Evolutionary conservation across 2,797 vertebrate genomes (phyloP).

Genomic region (Meriones psammophilus): DNA sequence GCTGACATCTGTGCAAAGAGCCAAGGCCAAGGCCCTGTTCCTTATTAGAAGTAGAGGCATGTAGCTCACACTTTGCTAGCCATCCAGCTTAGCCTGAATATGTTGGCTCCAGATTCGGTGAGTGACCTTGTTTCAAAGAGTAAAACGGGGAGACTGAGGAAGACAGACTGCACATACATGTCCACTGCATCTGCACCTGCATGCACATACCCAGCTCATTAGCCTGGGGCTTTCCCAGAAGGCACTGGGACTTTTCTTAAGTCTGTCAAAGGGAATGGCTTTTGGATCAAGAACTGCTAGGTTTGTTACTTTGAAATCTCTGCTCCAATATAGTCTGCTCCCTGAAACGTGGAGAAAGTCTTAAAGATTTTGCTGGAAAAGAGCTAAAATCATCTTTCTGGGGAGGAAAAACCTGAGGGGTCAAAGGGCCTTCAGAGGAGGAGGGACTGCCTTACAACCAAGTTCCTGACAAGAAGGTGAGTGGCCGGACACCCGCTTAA

Average conservation of each 20-base stretch:
- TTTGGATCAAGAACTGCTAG: not conserved
- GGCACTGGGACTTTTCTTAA: not conserved
- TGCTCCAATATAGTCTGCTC: not conserved
- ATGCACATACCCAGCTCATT: not conserved
- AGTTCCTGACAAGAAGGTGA: slow-evolving; percentile 65
- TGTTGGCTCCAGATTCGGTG: not conserved
- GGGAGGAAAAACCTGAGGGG: slow-evolving; percentile 59
- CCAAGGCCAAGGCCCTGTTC: not conserved
- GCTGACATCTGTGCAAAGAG: not conserved
- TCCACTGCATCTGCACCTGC: too few relatives aligned
- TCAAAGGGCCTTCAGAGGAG: slow-evolving; percentile 22
- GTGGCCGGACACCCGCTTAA: slow-evolving; percentile 52
- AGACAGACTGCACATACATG: not conserved
- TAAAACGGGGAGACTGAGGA: not conserved
- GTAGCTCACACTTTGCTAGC: not conserved
- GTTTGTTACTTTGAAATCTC: slow-evolving; percentile 27
- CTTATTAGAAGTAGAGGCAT: not conserved
- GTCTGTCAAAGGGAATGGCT: not conserved
- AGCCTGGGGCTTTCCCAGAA: not conserved
- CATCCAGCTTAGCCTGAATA: not conserved
- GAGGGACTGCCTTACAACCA: not conserved
- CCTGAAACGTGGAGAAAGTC: not conserved
- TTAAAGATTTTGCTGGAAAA: slow-evolving; percentile 60
- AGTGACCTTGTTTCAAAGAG: not conserved
- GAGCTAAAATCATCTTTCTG: slow-evolving; percentile 31